Conservation (phyloP, 2,888 invertebrate genomes). For the Drosophila trichaetosa region DNA sequence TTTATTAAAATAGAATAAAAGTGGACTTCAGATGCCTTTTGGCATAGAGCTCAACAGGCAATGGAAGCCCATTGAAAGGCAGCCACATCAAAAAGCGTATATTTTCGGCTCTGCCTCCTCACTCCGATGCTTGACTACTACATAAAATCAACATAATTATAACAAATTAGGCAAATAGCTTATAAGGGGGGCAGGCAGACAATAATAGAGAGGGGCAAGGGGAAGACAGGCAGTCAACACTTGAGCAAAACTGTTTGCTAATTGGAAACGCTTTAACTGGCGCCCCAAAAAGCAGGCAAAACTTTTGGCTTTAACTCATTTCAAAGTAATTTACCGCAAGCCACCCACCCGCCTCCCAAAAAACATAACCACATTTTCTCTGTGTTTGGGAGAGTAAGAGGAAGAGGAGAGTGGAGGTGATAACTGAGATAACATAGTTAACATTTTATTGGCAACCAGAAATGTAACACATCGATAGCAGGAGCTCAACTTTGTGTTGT, state of each 20-base stretch:
- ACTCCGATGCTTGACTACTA: conserved; percentile 35
- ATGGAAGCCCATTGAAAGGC: conserved; percentile 10
- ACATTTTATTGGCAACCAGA: conserved; percentile 79
- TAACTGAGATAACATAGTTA: conserved; percentile 49
- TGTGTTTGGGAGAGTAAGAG: background rate
- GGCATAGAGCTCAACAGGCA: conserved; percentile 1
- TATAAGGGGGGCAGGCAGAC: conserved; percentile 13
- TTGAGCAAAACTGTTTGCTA: conserved; percentile 55
- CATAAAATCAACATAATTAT: conserved; percentile 77
- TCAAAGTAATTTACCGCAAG: conserved; percentile 77
- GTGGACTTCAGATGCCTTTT: conserved; percentile 4
- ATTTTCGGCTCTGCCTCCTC: conserved; percentile 3
- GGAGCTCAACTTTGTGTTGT: conserved; percentile 26
- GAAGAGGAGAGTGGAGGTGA: background rate
- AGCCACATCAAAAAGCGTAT: conserved; percentile 54
- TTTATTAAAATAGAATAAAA: conserved; percentile 15
- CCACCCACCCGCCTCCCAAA: conserved; percentile 18
- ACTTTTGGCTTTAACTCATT: conserved; percentile 62
- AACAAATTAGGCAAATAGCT: conserved; percentile 71
- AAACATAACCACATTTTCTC: conserved; percentile 27
- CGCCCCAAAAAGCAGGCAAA: conserved; percentile 38
- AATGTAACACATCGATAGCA: conserved; percentile 72
- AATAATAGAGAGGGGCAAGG: background rate
- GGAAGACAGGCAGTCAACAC: conserved; percentile 19
- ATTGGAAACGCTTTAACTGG: conserved; percentile 71